Evolutionary conservation across 2,888 invertebrate species (phyloP), one percentile per base, ranked within the genome.

Genomic region (Oasisia sp.): DNA sequence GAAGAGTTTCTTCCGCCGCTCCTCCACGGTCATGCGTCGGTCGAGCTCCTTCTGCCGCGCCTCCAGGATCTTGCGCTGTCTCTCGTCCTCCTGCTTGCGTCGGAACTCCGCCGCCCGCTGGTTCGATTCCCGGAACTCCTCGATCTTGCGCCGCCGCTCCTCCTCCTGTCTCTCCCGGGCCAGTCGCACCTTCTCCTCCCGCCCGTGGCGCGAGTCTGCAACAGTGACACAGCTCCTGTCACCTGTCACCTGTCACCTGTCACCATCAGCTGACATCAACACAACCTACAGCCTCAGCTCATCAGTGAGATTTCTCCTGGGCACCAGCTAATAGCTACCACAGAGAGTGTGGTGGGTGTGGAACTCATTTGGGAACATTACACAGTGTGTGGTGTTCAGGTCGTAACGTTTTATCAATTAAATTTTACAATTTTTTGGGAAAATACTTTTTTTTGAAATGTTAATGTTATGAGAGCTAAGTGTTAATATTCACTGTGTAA

Each of bases 91-190:
- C 91, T 93, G 92, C 74, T 91, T 91, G 56, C 90, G 91, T 93
- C 95, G 95, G 93, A 74, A 74, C 27, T 74, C 19, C 1, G n/a
- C 27, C 27, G 74, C n/a, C 74, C 74, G 27, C 74, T 74, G 74
- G 74, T 74, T 74, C n/a, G 74, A 74, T 74, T 74, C 74, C 74
- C 74, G 74, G n/a, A 74, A 74, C 74, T 74, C 74, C 27, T 74
- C 74, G 74, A 74, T 74, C 27, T 74, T 74, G 74, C 74, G 74
- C 27, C 74, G 74, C 0, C 74, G 74, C 7, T 74, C 74, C 27
- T 74, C 74, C 5, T 74, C 74, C 27, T 74, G 74, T 74, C 27
- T 19, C 74, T 74, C 74, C 74, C 74, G 74, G 27, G 74, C 5
- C 74, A 74, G 27, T 27, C 74, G 74, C n/a, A 74, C 74, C n/a